Base-by-base conservation (phyloP, 2,797 vertebrate genomes). In the Artibeus jamaicensis region DNA sequence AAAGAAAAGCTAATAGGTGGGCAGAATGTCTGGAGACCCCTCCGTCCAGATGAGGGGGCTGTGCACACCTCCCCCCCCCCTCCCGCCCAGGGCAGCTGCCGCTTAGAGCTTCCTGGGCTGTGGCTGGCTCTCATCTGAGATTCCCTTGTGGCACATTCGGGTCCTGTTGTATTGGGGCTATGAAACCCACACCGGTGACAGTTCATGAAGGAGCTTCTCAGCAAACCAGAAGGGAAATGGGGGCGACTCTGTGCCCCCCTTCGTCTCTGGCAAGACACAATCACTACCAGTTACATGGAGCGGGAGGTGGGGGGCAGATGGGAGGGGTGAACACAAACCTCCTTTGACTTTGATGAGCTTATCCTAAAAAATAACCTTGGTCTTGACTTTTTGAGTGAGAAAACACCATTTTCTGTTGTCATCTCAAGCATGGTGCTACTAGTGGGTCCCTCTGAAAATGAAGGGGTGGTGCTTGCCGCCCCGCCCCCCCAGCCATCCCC, bases 1-100 rank as follows among this genome's bases (percentile, higher is more conserved):
- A 95, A 96, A 97, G 91, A 83, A 77, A 94, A 96, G 94, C 65
- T 89, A 86, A 87, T 89, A 91, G 95, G 97, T 81, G 95, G 91
- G 37, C 48, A 91, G 1, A 14, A 78, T 53, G 77, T 91, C 71
- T 91, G 4, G 67, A n/a, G 91, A 95, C 11, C 57, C 79, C 76
- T 53, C 9, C 11, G 73, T 34, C 32, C 5, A 9, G 46, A 48
- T 10, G 46, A n/a, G 44, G 71, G 26, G 4, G n/a, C 32, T n/a
- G 62, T 32, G 32, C 6, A 5, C 32, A 0, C 4, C 32, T 14
- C 32, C n/a, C 32, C 0, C 14, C 14, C 59, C 11, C 59, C 26
- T 4, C 57, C 59, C 1, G 2, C 57, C 57, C 24, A 1, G 24
- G 10, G 10, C 57, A 4, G 55, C 55, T 3, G 55, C 55, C 9